A percentile compares a stretch with the other conserved stretches of the same genome.
These are phyloP conservation scores for Drepana falcataria DNA, from an alignment of 2,888 invertebrate genomes.

Conservation along the genomic window DNA sequence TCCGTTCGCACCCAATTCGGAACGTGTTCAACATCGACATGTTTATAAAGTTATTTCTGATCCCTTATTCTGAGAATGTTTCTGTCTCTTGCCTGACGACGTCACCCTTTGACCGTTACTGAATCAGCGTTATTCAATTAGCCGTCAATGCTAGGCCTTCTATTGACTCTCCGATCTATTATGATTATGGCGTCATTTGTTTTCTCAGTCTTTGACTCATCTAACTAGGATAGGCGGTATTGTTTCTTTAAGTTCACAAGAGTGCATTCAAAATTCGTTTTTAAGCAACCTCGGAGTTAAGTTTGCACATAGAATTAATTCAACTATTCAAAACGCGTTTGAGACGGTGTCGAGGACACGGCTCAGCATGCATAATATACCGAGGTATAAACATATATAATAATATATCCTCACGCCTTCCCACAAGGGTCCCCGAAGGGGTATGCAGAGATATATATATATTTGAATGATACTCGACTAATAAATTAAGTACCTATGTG, in stretches of 20 bases:
- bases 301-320: no score
- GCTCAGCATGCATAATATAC: no score
- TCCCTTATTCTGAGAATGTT: constrained; percentile 27
- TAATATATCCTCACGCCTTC: no score
- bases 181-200: constrained; percentile 15
- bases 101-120: constrained; percentile 17
- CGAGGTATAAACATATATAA: no score
- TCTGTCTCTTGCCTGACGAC: constrained; percentile 11
- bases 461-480: no score
- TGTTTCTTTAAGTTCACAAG: neutral
- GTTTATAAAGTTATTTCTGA: constrained; percentile 62
- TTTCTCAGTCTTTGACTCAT: neutral
- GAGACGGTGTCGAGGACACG: no score
- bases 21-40: constrained; percentile 36
- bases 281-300: no score
- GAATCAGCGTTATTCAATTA: constrained; percentile 22
- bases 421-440: no score
- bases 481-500: no score
- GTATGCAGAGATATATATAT: no score
- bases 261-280: neutral
- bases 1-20: constrained; percentile 40
- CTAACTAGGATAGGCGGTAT: neutral
- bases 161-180: constrained; percentile 16
- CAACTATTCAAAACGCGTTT: no score
- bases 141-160: constrained; percentile 12